These are phyloP conservation scores for Beroe forskalii DNA, from an alignment of 37 sponge, comb jelly and placozoan genomes.

Conservation along the genomic window DNA sequence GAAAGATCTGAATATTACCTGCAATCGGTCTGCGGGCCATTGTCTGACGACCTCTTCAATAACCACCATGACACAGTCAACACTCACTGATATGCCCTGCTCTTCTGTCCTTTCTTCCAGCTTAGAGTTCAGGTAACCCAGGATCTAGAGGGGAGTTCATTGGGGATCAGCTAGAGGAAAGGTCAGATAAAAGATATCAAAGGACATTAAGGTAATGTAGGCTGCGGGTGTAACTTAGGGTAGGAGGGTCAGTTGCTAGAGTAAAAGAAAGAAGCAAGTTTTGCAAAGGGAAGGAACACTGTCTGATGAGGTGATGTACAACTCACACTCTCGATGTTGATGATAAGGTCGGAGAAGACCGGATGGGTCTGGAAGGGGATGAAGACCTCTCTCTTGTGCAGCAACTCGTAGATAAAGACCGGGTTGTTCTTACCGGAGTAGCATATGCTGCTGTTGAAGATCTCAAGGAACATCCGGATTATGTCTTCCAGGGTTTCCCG, in stretches of 20 bases:
- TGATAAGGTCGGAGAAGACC: conserved; percentile 77
- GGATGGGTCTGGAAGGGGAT: conserved; percentile 77
- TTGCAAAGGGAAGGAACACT: no score
- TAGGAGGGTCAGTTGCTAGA: no score
- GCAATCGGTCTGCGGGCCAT: conserved; percentile 84
- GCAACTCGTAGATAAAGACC: conserved; percentile 87
- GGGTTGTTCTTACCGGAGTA: conserved; percentile 83
- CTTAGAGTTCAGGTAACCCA: conserved; percentile 73
- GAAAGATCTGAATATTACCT: no score
- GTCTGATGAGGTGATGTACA: no score
- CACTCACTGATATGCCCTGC: conserved; percentile 71
- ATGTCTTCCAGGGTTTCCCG: conserved; percentile 83
- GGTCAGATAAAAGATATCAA: no score
- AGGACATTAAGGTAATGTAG: no score
- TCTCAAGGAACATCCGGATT: conserved; percentile 85
- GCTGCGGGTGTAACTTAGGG: no score
- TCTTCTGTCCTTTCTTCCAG: conserved; percentile 75
- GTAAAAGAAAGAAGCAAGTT: no score
- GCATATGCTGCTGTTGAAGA: conserved; percentile 86
- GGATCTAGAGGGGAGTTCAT: conserved; percentile 77
- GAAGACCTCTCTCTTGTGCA: conserved; percentile 88
- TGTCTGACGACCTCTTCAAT: conserved; percentile 74
- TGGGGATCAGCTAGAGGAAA: no score
- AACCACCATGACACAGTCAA: conserved; percentile 72
- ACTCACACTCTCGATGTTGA: conserved; percentile 87